Percentiles rank a stretch among this genome's conserved stretches.
Evolutionary conservation across 2,888 invertebrate genomes (phyloP).

Genomic region (Subacronicta megacephala): DNA sequence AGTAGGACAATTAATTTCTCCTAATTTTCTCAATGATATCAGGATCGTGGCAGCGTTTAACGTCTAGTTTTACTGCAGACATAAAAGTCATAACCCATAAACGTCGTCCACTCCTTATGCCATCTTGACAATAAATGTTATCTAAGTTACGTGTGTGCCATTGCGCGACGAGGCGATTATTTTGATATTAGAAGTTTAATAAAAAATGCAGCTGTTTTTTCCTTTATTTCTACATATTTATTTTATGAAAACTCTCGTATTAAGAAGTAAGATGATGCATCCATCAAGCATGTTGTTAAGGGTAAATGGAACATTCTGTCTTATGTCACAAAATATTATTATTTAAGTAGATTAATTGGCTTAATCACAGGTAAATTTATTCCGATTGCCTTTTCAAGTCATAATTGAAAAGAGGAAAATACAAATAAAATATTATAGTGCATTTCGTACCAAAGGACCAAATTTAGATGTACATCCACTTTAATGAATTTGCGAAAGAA

Average conservation of each 20-base stretch:
- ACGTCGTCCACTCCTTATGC: conserved; percentile 61
- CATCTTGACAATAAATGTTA: conserved; percentile 31
- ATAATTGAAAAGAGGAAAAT: too few species aligned
- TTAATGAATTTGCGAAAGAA: too few species aligned
- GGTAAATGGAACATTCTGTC: too few species aligned
- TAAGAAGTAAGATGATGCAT: too few species aligned
- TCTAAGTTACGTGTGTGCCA: conserved; percentile 27
- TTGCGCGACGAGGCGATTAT: conserved; percentile 24
- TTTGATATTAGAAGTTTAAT: conserved; percentile 26
- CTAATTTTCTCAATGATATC: conserved; percentile 60
- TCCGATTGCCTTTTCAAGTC: too few species aligned
- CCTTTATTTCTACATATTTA: too few species aligned
- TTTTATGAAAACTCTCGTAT: too few species aligned
- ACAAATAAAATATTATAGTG: not conserved
- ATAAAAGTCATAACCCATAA: conserved; percentile 66
- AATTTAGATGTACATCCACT: not conserved
- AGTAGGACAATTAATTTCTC: conserved; percentile 48
- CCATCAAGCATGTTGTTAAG: too few species aligned
- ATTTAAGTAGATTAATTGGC: too few species aligned
- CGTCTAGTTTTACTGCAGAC: conserved; percentile 63
- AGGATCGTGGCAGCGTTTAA: conserved; percentile 56
- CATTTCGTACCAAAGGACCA: not conserved
- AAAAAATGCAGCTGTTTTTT: not conserved
- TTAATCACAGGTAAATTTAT: too few species aligned
- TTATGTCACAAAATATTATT: too few species aligned